Conservation (phyloP, 2,113 vertebrate genomes). For the Dicrurus megarhynchus region DNA sequence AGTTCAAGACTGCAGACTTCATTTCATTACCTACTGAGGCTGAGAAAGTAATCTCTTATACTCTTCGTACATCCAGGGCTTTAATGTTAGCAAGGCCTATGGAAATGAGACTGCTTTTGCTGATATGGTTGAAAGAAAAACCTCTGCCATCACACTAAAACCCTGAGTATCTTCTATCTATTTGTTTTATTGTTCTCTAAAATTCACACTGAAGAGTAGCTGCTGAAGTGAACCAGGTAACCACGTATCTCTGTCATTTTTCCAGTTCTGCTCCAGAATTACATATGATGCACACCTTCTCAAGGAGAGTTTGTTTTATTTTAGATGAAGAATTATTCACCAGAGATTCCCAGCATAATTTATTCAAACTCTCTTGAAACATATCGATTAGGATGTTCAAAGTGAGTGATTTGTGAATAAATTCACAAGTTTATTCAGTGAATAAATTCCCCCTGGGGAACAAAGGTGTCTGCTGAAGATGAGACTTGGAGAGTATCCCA, state of each 20-base stretch:
- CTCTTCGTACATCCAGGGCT: not conserved
- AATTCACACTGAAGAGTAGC: not conserved
- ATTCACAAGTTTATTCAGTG: not conserved
- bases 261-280: not conserved
- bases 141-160: not conserved
- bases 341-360: not conserved
- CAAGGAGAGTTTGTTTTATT: not conserved
- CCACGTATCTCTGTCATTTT: not conserved
- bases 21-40: not conserved
- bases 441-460: not conserved
- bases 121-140: not conserved
- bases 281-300: not conserved
- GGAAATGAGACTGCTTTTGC: not conserved
- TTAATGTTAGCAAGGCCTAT: not conserved
- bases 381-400: not conserved
- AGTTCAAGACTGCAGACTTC: not conserved
- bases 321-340: not conserved
- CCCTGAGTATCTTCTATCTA: not conserved
- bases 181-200: not conserved
- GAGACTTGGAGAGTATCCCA: constrained; percentile 7
- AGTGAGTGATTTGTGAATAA: not conserved
- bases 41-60: not conserved
- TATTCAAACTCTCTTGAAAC: constrained; percentile 20
- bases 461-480: not conserved
- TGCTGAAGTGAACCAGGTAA: not conserved